Conservation (phyloP, 2,797 vertebrate species). For the Echiichthys vipera region DNA sequence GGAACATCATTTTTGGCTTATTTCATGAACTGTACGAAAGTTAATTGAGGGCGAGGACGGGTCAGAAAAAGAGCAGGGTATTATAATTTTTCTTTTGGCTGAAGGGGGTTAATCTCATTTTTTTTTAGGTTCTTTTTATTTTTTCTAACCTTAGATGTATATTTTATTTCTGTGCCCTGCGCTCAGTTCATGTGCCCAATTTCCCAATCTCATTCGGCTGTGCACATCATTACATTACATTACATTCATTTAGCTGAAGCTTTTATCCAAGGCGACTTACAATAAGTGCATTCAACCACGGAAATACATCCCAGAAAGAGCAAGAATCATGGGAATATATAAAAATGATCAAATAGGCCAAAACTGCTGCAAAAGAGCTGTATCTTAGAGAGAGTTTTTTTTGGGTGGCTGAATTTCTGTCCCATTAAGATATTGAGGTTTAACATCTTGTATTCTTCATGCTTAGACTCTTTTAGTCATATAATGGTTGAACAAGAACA, state of each 20-base stretch:
- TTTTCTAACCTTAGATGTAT: background rate
- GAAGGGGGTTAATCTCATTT: background rate
- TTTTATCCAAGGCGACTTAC: no score
- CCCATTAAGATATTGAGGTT: conserved; percentile 10
- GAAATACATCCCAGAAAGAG: no score
- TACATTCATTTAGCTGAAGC: no score
- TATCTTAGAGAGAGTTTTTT: no score
- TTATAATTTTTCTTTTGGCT: background rate
- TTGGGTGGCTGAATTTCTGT: background rate
- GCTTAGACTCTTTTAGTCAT: background rate
- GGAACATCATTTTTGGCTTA: conserved; percentile 4
- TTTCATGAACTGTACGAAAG: background rate
- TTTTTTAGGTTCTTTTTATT: background rate
- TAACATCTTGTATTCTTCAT: background rate
- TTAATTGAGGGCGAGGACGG: background rate
- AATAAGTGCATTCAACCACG: no score
- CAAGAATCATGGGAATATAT: no score
- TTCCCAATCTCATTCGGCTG: background rate
- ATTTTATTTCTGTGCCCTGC: background rate
- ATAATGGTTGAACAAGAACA: background rate
- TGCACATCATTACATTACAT: no score
- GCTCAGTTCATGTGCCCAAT: background rate
- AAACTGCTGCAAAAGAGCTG: no score
- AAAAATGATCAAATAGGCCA: no score
- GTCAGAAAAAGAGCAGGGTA: background rate